Evolutionary conservation across 1,140 invertebrate species (phyloP).

Genomic region (Achroia grisella): DNA sequence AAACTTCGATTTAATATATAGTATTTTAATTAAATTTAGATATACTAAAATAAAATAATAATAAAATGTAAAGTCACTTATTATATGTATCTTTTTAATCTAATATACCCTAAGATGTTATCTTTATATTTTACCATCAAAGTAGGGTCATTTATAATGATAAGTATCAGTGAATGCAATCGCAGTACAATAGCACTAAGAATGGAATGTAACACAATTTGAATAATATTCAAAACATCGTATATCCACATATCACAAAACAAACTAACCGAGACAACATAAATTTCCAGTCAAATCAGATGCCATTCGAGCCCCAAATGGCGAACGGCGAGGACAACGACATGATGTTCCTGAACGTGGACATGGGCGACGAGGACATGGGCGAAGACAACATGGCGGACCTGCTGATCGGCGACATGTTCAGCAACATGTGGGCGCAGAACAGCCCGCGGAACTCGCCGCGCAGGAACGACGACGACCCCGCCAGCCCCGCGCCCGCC

Average conservation of each 20-base stretch:
- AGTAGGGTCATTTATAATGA: too few species aligned
- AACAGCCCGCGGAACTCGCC: slow-evolving; percentile 70
- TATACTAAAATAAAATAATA: not conserved
- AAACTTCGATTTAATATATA: too few species aligned
- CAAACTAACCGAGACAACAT: too few species aligned
- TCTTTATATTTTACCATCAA: too few species aligned
- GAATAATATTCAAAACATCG: too few species aligned
- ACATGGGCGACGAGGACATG: slow-evolving; percentile 84
- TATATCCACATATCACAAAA: too few species aligned
- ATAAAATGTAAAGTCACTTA: too few species aligned
- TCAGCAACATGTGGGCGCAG: slow-evolving; percentile 75
- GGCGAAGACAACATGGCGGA: slow-evolving; percentile 84
- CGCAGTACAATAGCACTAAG: too few species aligned
- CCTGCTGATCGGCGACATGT: slow-evolving; percentile 56
- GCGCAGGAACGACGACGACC: slow-evolving; percentile 64
- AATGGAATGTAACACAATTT: too few species aligned
- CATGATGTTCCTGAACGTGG: slow-evolving; percentile 78
- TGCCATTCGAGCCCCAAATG: slow-evolving; percentile 88
- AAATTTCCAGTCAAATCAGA: slow-evolving; percentile 84
- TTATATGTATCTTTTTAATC: too few species aligned
- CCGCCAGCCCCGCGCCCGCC: slow-evolving; percentile 32
- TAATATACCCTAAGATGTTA: too few species aligned
- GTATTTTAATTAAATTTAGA: not conserved
- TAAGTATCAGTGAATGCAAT: too few species aligned
- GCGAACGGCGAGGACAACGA: slow-evolving; percentile 86